Base-by-base conservation (phyloP, 2,888 invertebrate species). In the Druceiella hillmani region DNA sequence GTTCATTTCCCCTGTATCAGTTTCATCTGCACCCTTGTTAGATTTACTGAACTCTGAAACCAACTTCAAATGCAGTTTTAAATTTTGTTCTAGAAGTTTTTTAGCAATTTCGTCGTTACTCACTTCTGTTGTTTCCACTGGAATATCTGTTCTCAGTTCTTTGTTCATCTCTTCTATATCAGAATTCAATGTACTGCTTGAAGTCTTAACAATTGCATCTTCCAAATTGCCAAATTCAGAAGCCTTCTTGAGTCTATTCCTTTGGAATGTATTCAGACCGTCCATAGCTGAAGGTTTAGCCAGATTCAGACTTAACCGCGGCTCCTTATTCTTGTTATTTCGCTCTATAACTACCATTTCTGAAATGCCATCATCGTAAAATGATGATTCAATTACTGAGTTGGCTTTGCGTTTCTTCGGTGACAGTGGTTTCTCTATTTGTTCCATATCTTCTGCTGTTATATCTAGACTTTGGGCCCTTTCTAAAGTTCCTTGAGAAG, bases 391-490 rank as follows among this genome's bases (percentile, higher is more conserved):
- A 17, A 69, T 69, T 10, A 68, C 71, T 17, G 76, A 65, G 51
- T 79, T 78, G 0, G 79, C 80, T 59, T 82, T 83, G 15, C 81
- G 70, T 51, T 83, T 83, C 52, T 81, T 81, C 30, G 77, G 71
- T 1, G 70, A 66, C 14, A 71, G 52, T 26, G 65, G 55, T 34
- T 55, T 66, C 50, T 71, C 70, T 39, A 60, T 59, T 30, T 61
- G 62, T 50, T 70, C 71, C n/a, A 55, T 58, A 46, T 71, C 72
- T 43, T 72, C 72, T 3, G 65, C 66, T 32, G 81, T 81, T 58
- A 86, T 81, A 47, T 88, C 88, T 27, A 88, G 64, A 51, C 87
- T 87, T 55, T 87, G 86, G 1, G 88, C 87, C 45, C 87, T 69
- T 62, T 88, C 87, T 36, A 83, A 58, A 6, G 79, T 81, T 3